phyloP scores from a whole-genome alignment of 2,797 vertebrate genomes.

The Coreius guichenoti region DNA sequence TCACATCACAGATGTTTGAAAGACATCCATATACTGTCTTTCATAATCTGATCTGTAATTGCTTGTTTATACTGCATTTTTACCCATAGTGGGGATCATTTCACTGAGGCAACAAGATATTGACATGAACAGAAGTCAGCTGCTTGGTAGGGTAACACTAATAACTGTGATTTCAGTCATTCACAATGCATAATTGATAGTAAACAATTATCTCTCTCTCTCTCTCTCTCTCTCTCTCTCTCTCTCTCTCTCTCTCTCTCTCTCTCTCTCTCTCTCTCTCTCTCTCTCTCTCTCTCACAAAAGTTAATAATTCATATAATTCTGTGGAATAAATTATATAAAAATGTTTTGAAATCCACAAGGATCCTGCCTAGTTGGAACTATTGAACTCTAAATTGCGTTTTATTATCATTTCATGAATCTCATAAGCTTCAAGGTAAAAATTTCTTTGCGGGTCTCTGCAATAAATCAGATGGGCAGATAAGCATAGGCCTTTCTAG shows the following conservation, averaged over 20 bases:
- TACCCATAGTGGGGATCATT: neutral
- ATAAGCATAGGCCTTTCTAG: neutral
- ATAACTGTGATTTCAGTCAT: slow-evolving; percentile 39
- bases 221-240: slow-evolving; percentile 14
- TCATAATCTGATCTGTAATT: neutral
- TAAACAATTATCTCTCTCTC: slow-evolving; percentile 24
- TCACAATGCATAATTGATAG: slow-evolving; percentile 50
- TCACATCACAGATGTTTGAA: neutral
- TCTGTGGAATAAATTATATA: slow-evolving; percentile 46
- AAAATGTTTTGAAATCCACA: slow-evolving; percentile 36
- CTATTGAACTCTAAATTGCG: slow-evolving; percentile 33
- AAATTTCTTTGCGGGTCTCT: neutral
- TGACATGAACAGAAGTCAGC: slow-evolving; percentile 4
- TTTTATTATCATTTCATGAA: slow-evolving; percentile 37
- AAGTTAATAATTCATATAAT: slow-evolving; percentile 51
- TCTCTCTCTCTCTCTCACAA: slow-evolving; percentile 11
- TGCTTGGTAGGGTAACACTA: neutral
- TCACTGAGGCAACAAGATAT: slow-evolving; percentile 6
- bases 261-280: neutral
- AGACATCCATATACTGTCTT: neutral
- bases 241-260: slow-evolving; percentile 16
- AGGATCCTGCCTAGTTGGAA: slow-evolving; percentile 4
- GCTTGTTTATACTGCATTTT: slow-evolving; percentile 13
- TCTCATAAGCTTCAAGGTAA: neutral
- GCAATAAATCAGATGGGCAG: neutral